Evolutionary conservation across 1,140 invertebrate genomes (phyloP).

Genomic region (Portunus trituberculatus): DNA sequence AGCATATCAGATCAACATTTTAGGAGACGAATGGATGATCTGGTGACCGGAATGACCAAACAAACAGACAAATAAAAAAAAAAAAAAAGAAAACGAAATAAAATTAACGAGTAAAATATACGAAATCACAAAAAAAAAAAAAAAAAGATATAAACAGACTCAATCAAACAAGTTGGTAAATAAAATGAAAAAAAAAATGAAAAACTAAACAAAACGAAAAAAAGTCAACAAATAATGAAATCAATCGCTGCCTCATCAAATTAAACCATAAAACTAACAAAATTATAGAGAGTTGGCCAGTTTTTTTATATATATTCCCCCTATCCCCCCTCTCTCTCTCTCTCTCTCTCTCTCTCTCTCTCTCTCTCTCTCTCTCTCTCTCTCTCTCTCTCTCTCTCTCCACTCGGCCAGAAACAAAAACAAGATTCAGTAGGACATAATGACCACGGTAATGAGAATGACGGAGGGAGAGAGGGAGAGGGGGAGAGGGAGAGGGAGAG

Average conservation of each 20-base stretch:
- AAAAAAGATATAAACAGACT: neutral
- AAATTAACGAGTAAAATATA: no score
- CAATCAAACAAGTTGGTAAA: neutral
- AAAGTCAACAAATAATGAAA: neutral
- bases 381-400: no score
- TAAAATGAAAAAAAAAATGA: neutral
- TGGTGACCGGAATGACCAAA: no score
- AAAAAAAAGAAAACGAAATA: no score
- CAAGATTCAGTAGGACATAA: neutral
- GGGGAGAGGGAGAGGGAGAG: neutral
- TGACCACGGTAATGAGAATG: slow-evolving; percentile 12
- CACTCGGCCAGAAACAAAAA: neutral
- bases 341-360: no score
- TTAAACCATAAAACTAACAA: neutral
- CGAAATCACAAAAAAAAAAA: no score
- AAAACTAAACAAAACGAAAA: neutral
- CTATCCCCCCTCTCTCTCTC: no score
- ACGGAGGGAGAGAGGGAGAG: neutral
- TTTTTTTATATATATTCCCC: neutral
- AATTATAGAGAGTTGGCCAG: neutral
- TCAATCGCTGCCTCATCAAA: neutral
- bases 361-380: no score
- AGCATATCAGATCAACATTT: no score
- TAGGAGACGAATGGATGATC: no score
- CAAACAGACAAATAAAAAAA: no score